Evolutionary conservation across 2,797 vertebrate species (phyloP), one percentile per base, ranked within the genome.

Genomic region (Gymnoscopelus microlampas): DNA sequence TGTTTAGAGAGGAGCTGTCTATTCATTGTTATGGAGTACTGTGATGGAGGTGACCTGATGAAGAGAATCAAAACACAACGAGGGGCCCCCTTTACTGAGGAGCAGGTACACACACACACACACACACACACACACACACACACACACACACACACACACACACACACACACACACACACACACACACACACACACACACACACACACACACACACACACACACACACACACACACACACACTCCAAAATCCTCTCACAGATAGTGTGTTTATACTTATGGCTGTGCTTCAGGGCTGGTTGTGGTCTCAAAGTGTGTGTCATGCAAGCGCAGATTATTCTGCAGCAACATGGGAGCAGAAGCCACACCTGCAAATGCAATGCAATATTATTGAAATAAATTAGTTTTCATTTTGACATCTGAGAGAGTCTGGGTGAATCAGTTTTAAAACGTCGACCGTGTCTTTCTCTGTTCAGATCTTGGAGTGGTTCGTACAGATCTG

Each of bases 401-500:
- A 4, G 26, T 29, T 4, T 19, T 19, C 19, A 19, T 19, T 19
- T 29, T 29, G 26, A 29, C 26, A 29, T 29, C 26, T 29, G 26
- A 29, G 26, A 29, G 26, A 3, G 26, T 29, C 26, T 29, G 26
- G 26, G 1, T 29, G 26, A 29, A 29, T 3, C 26, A 29, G 26
- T 29, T 29, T 19, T 19, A 39, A 26, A 12, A 12, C 0, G 32
- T 2, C 32, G 11, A 19, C 29, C 61, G 23, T 56, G 9, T 76
- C 73, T 70, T 59, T 84, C 71, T 54, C 68, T 44, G 8, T 44
- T 62, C 84, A 98, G 97, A 93, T 99, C 44, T 66, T 97, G 66
- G 81, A 81, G 78, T 99, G 97, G 97, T 98, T 99, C 71, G 91
- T 97, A 68, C 97, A 99, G 90, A 96, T 98, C 85, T 97, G 95